Percentiles rank a stretch among this genome's conserved stretches.
These are phyloP conservation scores for Thalpophila matura DNA, from an alignment of 2,888 invertebrate species.

Conservation along the genomic window DNA sequence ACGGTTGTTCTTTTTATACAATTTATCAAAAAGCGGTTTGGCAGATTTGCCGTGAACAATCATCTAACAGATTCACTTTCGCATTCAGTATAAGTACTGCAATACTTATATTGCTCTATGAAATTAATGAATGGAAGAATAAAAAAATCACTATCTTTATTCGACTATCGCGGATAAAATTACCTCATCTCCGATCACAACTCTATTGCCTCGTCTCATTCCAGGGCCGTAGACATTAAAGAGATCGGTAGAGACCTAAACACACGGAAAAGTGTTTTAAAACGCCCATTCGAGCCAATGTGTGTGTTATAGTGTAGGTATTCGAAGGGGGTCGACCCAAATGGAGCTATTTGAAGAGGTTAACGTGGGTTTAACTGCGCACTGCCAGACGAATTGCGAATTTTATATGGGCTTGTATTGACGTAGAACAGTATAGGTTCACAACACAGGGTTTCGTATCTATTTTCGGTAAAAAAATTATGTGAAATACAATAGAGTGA, in stretches of 20 bases:
- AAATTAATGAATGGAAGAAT: background rate
- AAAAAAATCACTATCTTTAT: background rate
- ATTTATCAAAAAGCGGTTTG: too few species aligned
- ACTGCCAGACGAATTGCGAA: slow-evolving; percentile 56
- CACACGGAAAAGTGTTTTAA: slow-evolving; percentile 83
- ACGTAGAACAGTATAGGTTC: slow-evolving; percentile 11
- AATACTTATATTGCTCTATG: too few species aligned
- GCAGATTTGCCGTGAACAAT: too few species aligned
- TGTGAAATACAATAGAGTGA: background rate
- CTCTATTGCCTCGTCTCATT: slow-evolving; percentile 46
- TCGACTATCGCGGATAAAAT: slow-evolving; percentile 35
- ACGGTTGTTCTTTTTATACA: too few species aligned
- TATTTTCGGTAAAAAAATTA: background rate
- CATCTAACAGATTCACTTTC: too few species aligned
- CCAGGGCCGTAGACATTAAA: slow-evolving; percentile 59
- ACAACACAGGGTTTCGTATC: background rate
- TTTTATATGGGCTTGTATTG: slow-evolving; percentile 51
- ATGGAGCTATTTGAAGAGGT: slow-evolving; percentile 66
- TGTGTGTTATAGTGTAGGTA: slow-evolving; percentile 73
- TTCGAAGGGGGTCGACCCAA: slow-evolving; percentile 62
- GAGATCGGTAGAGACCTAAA: slow-evolving; percentile 72
- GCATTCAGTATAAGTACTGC: too few species aligned
- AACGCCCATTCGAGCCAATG: slow-evolving; percentile 75
- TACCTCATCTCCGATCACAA: slow-evolving; percentile 22
- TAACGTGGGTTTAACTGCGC: slow-evolving; percentile 65